Percentiles rank a stretch among this genome's conserved stretches.
These are phyloP conservation scores for Amiota minor DNA, from an alignment of 2,888 invertebrate species.

Conservation along the genomic window DNA sequence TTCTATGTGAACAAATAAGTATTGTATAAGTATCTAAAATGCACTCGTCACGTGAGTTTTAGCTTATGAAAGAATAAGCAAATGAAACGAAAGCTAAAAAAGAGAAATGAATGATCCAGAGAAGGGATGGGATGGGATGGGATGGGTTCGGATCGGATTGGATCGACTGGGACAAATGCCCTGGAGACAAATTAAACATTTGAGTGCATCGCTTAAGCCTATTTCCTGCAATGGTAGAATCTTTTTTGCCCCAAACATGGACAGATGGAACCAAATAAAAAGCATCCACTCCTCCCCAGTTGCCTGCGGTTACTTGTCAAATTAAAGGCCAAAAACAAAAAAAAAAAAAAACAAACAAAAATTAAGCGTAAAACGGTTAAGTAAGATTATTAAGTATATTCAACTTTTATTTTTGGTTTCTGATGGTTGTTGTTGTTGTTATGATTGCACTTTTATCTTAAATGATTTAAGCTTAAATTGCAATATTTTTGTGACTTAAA, in stretches of 20 bases:
- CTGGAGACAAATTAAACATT: slow-evolving; percentile 12
- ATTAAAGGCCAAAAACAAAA: too few relatives aligned
- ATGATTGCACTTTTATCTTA: slow-evolving; percentile 58
- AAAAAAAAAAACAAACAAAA: too few relatives aligned
- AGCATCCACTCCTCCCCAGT: too few relatives aligned
- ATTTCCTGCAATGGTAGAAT: slow-evolving; percentile 26
- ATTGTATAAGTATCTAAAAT: slow-evolving; percentile 29
- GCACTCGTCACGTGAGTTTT: slow-evolving; percentile 68
- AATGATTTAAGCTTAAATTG: slow-evolving; percentile 69
- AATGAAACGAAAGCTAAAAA: slow-evolving; percentile 46
- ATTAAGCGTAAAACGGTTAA: too few relatives aligned
- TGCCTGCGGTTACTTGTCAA: too few relatives aligned
- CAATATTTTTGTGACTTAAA: slow-evolving; percentile 8
- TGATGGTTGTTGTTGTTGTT: too few relatives aligned
- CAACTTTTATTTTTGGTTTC: too few relatives aligned
- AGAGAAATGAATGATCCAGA: slow-evolving; percentile 57
- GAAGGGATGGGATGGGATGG: too few relatives aligned
- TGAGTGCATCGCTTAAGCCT: slow-evolving; percentile 35
- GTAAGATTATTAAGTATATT: too few relatives aligned
- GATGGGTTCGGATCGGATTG: slow-evolving; percentile 49
- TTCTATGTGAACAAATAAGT: neutral
- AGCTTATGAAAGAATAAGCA: slow-evolving; percentile 27
- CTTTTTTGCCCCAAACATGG: too few relatives aligned
- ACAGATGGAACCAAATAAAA: too few relatives aligned
- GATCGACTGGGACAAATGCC: slow-evolving; percentile 35